phyloP scores from a whole-genome alignment of 2,888 invertebrate species.

The Amphipyra berbera region DNA sequence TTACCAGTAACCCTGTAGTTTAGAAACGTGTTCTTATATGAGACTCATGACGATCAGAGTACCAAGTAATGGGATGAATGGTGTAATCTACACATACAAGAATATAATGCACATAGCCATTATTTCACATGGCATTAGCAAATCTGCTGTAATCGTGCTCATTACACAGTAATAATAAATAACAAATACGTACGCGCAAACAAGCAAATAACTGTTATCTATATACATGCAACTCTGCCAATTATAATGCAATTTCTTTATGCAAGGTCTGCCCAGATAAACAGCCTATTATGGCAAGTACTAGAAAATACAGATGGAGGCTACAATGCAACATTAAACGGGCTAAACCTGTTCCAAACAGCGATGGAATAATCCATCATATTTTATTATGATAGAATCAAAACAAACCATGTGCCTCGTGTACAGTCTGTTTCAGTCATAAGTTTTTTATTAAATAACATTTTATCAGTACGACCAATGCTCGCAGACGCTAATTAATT shows the following conservation, averaged over 20 bases:
- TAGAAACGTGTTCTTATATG: too few relatives aligned
- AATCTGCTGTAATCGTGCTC: background rate
- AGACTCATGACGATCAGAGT: too few relatives aligned
- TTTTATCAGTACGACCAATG: slow-evolving; percentile 19
- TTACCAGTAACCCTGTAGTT: too few relatives aligned
- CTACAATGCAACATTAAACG: background rate
- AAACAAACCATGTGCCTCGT: too few relatives aligned
- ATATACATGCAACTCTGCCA: slow-evolving; percentile 33
- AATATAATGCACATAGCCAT: too few relatives aligned
- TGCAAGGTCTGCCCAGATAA: slow-evolving; percentile 46
- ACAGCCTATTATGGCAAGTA: slow-evolving; percentile 13
- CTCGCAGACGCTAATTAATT: slow-evolving; percentile 24
- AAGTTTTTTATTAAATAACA: slow-evolving; percentile 11
- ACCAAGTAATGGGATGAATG: too few relatives aligned
- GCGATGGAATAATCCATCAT: too few relatives aligned
- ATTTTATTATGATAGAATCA: too few relatives aligned
- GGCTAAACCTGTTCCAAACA: background rate
- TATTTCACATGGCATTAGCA: too few relatives aligned
- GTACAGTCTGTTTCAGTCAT: slow-evolving; percentile 21
- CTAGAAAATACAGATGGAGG: slow-evolving; percentile 19
- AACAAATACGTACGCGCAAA: slow-evolving; percentile 16
- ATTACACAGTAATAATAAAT: slow-evolving; percentile 1
- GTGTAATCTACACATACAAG: too few relatives aligned
- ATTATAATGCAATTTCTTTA: slow-evolving; percentile 51
- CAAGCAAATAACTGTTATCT: slow-evolving; percentile 49